A percentile compares a stretch with the other conserved stretches of the same genome.
Evolutionary conservation across 2,888 invertebrate genomes (phyloP).

Genomic region (Dryadula phaetusa): DNA sequence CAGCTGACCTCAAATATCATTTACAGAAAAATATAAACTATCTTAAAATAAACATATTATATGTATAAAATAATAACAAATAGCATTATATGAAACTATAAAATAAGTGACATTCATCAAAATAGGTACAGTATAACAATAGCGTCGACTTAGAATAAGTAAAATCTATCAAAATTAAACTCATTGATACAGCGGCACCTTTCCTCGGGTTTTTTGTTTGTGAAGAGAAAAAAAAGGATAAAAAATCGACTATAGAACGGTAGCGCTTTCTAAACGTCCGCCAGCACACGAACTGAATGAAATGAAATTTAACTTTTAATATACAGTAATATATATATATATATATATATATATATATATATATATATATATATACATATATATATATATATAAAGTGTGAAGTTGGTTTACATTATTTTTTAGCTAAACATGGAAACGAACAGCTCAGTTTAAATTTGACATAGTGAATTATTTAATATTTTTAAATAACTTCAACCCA

Average conservation of each 20-base stretch:
- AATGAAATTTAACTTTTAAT: constrained; percentile 35
- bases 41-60: neutral
- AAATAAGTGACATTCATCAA: neutral
- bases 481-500: no score
- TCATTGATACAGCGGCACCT: constrained; percentile 56
- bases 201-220: constrained; percentile 63
- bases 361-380: neutral
- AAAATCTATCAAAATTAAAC: constrained; percentile 23
- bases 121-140: neutral
- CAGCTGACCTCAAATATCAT: no score
- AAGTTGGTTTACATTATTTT: no score
- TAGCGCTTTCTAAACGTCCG: constrained; percentile 71
- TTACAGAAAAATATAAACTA: no score
- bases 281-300: constrained; percentile 44
- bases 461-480: neutral
- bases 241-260: constrained; percentile 52
- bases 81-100: neutral
- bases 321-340: constrained; percentile 8
- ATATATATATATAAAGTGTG: no score
- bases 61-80: neutral
- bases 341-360: neutral
- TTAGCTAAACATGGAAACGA: no score
- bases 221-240: constrained; percentile 57
- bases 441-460: neutral
- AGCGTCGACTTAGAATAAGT: neutral